Conservation (phyloP, 2,888 invertebrate species). For the Carterocephalus palaemon region DNA sequence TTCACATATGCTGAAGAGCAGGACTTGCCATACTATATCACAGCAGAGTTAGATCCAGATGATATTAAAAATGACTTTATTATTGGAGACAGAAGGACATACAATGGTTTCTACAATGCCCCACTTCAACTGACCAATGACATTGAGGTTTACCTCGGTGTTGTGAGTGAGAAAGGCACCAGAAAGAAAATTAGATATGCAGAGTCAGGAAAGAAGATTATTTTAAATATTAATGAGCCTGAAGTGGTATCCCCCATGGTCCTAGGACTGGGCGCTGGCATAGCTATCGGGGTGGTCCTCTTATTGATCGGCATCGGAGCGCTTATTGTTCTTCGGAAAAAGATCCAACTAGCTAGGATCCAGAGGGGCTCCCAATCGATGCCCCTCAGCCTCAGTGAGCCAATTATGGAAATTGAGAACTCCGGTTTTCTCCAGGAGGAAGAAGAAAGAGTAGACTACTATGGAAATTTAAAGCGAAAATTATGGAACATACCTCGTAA, state of each 20-base stretch:
- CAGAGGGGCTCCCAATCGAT: conserved; percentile 71
- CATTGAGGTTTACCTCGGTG: conserved; percentile 84
- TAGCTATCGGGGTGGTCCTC: conserved; percentile 86
- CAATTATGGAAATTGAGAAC: conserved; percentile 89
- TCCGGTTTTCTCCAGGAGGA: conserved; percentile 87
- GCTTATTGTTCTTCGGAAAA: conserved; percentile 79
- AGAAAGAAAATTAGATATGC: conserved; percentile 83
- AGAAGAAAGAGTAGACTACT: conserved; percentile 83
- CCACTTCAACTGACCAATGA: conserved; percentile 81
- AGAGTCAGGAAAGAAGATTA: conserved; percentile 73
- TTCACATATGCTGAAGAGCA: conserved; percentile 82
- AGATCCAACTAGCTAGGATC: conserved; percentile 64
- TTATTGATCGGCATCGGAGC: conserved; percentile 81
- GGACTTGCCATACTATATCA: conserved; percentile 87
- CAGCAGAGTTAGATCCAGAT: conserved; percentile 86
- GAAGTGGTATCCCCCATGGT: conserved; percentile 71
- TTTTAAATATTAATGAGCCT: conserved; percentile 72
- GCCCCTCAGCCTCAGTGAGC: conserved; percentile 87
- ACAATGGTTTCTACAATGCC: conserved; percentile 88
- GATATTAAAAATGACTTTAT: conserved; percentile 83
- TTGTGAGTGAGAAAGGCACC: conserved; percentile 83
- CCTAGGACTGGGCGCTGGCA: conserved; percentile 75
- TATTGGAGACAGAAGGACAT: conserved; percentile 86
- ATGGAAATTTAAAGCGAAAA: conserved; percentile 85
- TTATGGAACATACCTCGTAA: conserved; percentile 86